These are phyloP conservation scores for Pangasius sanitwongsei DNA, from an alignment of 2,797 vertebrate genomes.

Conservation along the genomic window DNA sequence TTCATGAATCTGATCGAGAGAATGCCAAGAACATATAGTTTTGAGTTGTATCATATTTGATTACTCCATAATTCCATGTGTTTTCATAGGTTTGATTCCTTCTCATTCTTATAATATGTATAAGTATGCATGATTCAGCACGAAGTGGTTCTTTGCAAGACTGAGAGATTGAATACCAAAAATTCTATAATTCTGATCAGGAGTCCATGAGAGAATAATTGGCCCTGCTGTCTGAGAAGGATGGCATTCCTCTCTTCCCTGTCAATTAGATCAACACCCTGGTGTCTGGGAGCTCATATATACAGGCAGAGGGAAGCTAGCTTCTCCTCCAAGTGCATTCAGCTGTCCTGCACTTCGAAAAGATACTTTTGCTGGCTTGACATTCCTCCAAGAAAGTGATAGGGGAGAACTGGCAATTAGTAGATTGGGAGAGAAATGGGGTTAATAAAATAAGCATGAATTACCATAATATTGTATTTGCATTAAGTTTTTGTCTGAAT, in stretches of 20 bases:
- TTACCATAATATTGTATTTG: not conserved
- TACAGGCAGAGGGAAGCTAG: not conserved
- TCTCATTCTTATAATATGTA: not conserved
- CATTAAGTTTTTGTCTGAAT: not conserved
- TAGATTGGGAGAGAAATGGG: not conserved
- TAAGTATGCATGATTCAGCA: not conserved
- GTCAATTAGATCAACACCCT: not conserved
- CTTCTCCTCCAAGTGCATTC: not conserved
- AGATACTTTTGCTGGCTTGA: not conserved
- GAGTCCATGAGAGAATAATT: constrained; percentile 1
- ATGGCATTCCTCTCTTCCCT: not conserved
- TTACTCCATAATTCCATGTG: not conserved
- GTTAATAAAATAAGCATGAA: not conserved
- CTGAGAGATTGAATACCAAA: not conserved
- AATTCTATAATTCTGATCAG: not conserved
- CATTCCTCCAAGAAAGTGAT: not conserved
- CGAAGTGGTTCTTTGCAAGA: not conserved
- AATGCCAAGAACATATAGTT: not conserved
- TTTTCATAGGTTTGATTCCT: not conserved
- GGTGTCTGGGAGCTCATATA: not conserved
- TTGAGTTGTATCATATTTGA: not conserved
- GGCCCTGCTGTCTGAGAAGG: not conserved
- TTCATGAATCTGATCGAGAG: not conserved
- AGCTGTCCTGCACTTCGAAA: not conserved
- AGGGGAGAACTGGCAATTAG: not conserved